Conservation (phyloP, 2,113 vertebrate species). For the Calypte anna region DNA sequence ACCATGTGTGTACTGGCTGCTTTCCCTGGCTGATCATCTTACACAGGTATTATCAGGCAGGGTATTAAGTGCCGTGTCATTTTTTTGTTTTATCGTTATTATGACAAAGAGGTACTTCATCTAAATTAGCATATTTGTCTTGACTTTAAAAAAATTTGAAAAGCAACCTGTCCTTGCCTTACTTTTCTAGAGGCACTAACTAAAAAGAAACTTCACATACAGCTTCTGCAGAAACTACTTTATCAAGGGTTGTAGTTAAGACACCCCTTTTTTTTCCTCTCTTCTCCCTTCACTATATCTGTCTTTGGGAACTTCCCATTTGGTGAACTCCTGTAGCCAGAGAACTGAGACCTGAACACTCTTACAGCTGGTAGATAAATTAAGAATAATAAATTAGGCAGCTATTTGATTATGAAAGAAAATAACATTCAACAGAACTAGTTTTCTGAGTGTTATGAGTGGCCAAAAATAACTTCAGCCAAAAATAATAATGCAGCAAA, state of each 20-base stretch:
- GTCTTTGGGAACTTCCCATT: background rate
- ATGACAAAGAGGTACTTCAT: background rate
- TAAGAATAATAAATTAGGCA: background rate
- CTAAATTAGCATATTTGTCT: background rate
- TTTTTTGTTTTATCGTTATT: background rate
- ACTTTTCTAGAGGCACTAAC: background rate
- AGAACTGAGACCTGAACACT: background rate
- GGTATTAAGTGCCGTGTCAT: background rate
- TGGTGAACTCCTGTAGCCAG: background rate
- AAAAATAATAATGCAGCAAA: background rate
- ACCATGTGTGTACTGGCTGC: background rate
- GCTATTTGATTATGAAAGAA: background rate
- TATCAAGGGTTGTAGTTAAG: background rate
- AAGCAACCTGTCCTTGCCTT: background rate
- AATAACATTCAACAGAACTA: background rate
- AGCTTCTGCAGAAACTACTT: background rate
- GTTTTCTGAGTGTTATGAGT: background rate
- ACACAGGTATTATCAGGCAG: background rate
- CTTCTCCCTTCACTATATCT: background rate
- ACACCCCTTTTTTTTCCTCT: background rate
- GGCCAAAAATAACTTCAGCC: background rate
- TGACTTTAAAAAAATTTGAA: background rate
- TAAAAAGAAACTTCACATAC: background rate
- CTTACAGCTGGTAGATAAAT: background rate
- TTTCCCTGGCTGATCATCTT: background rate